Evolutionary conservation across 2,113 vertebrate species (phyloP), one percentile per base, ranked within the genome.

Genomic region (Carassius carassius): DNA sequence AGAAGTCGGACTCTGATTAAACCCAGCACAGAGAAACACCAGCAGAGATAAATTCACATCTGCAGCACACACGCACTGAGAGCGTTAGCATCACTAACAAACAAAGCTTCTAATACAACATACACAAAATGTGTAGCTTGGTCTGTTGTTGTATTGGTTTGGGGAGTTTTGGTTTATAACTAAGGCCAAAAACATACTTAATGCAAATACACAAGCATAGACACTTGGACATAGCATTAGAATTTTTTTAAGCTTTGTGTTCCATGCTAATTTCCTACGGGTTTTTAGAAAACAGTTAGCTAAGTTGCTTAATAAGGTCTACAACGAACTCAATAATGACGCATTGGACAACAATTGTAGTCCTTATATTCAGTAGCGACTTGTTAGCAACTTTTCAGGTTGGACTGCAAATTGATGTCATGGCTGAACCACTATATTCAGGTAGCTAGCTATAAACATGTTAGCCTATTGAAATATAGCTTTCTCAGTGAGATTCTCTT

Each of bases 1-100:
- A 37, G 56, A 65, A 14, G 19, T 60, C 19, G 60, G 78, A 51
- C 23, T 56, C 44, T 84, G 47, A 25, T 29, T 84, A 67, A 35
- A 35, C 5, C 29, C 51, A 11, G 19, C 25, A 77, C 25, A 77
- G 17, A 77, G 29, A 67, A 67, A 67, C 72, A 74, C 37, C 37
- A 47, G 51, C 19, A 78, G 51, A 10, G 29, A 47, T 12, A 58
- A 35, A 35, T 13, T 58, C 16, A 37, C 51, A 11, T 76, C 23
- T 35, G 7, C 47, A 76, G 19, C 32, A 2, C 16, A 35, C 74
- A 51, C 41, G 51, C 41, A 49, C n/a, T 17, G 73, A 54, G 13
- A 25, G 73, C 17, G 14, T 75, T 8, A 49, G 32, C 65, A 69
- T 69, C 32, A 9, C 32, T 67, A 14, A 17, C 14, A 67, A 35